These are phyloP conservation scores for Hyperoplus immaculatus DNA, from an alignment of 2,797 vertebrate genomes.

Conservation along the genomic window DNA sequence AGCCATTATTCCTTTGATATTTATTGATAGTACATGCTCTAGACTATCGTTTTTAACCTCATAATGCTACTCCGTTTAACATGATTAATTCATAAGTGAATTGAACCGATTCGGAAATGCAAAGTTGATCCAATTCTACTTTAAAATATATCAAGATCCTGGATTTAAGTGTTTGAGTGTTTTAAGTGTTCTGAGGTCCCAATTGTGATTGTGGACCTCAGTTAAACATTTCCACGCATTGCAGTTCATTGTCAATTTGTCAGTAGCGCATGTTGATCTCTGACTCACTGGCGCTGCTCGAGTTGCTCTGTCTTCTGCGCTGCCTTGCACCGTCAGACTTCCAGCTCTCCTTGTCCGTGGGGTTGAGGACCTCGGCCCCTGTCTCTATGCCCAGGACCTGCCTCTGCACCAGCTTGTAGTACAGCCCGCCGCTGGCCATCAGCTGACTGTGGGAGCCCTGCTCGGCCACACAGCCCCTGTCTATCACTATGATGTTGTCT, in stretches of 20 bases:
- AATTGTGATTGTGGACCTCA: neutral
- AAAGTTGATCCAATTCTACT: neutral
- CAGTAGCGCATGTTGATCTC: constrained; percentile 73
- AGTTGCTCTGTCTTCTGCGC: constrained; percentile 52
- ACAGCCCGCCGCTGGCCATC: constrained; percentile 91
- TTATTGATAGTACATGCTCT: constrained; percentile 1
- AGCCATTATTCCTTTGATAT: constrained; percentile 15
- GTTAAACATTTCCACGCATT: neutral
- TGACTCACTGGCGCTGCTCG: constrained; percentile 55
- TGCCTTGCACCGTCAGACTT: constrained; percentile 18
- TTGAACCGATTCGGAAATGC: neutral
- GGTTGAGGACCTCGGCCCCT: constrained; percentile 49
- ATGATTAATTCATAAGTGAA: neutral
- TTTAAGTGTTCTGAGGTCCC: neutral
- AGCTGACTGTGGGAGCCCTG: constrained; percentile 92
- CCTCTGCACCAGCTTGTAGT: constrained; percentile 93
- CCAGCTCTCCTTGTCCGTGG: neutral
- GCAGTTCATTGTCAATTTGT: constrained; percentile 64
- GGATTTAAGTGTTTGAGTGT: neutral
- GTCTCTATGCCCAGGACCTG: constrained; percentile 90
- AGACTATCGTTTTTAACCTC: neutral
- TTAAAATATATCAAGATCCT: neutral
- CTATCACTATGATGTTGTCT: constrained; percentile 77
- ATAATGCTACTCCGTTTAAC: neutral
- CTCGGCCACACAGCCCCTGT: constrained; percentile 88